Conservation (phyloP, 1,140 invertebrate species). For the Copidosoma floridanum region DNA sequence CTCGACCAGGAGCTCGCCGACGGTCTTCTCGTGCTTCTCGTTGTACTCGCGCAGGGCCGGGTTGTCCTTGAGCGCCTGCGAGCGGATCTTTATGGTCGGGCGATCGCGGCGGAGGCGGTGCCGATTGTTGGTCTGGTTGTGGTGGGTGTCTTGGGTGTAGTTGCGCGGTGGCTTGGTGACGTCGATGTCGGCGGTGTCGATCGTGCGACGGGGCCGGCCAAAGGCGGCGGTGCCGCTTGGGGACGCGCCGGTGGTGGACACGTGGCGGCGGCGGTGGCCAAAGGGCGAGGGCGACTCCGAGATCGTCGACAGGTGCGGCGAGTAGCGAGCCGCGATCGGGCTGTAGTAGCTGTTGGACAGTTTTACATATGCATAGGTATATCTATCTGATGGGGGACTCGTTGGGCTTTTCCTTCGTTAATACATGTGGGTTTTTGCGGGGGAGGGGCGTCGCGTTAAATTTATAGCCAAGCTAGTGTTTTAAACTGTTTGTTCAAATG, state of each 20-base stretch:
- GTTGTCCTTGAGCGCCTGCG: slow-evolving; percentile 55
- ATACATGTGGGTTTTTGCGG: too few relatives aligned
- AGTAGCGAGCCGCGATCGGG: slow-evolving; percentile 59
- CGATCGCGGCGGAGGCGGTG: slow-evolving; percentile 43
- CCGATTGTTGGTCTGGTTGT: slow-evolving; percentile 33
- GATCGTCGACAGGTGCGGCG: slow-evolving; percentile 73
- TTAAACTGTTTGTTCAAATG: too few relatives aligned
- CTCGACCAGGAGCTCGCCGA: slow-evolving; percentile 71
- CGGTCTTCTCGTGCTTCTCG: slow-evolving; percentile 60
- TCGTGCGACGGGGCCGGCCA: slow-evolving; percentile 60
- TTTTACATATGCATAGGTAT: too few relatives aligned
- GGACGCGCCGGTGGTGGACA: slow-evolving; percentile 20
- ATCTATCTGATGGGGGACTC: too few relatives aligned
- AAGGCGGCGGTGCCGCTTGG: slow-evolving; percentile 25
- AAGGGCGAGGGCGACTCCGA: slow-evolving; percentile 62
- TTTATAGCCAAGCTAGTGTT: too few relatives aligned
- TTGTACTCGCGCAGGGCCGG: slow-evolving; percentile 49
- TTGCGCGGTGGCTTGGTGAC: slow-evolving; percentile 62
- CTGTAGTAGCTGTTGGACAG: slow-evolving; percentile 53
- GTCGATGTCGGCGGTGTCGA: slow-evolving; percentile 81
- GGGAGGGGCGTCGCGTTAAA: too few relatives aligned
- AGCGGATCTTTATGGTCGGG: slow-evolving; percentile 51
- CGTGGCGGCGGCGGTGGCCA: slow-evolving; percentile 40
- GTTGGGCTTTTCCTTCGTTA: too few relatives aligned
- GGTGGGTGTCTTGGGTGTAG: slow-evolving; percentile 33